Percentiles rank a stretch among this genome's conserved stretches.
Conservation (phyloP, 2,797 vertebrate species). For the Allochrocebus solatus region DNA sequence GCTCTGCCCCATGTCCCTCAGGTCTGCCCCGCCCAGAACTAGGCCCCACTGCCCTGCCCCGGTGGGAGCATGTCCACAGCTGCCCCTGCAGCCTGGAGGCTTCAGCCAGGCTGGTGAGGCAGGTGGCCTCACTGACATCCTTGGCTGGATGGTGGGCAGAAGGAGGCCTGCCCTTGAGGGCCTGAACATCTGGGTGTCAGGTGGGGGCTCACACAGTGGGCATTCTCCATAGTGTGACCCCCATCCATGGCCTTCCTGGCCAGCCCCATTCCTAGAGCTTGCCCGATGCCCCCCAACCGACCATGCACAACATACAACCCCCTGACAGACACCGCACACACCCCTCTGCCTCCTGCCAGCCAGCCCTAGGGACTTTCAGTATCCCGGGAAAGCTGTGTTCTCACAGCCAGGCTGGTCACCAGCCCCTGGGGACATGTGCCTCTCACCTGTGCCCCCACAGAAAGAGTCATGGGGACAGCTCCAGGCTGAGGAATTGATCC, state of each 20-base stretch:
- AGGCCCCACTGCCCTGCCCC: not conserved
- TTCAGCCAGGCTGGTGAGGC: not conserved
- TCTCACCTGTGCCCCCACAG: not conserved
- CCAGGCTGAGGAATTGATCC: not conserved
- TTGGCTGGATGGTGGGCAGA: not conserved
- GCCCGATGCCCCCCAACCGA: not conserved
- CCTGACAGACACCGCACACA: not conserved
- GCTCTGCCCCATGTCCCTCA: not conserved
- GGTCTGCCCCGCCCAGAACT: not conserved
- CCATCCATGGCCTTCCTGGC: not conserved
- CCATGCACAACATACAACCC: rapidly evolving
- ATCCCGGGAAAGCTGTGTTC: too few species aligned
- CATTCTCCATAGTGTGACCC: not conserved
- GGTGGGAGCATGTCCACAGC: rapidly evolving
- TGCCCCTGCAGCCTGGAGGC: not conserved
- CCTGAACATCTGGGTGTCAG: rapidly evolving
- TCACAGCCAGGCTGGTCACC: not conserved
- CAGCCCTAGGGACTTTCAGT: not conserved
- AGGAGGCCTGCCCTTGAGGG: not conserved
- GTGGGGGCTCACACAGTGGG: not conserved
- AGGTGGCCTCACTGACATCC: rapidly evolving
- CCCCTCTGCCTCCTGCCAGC: not conserved
- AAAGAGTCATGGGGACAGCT: not conserved
- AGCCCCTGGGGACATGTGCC: not conserved
- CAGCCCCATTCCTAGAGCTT: not conserved